Percentiles rank a stretch among this genome's conserved stretches.
These are phyloP conservation scores for Boloria euphrosyne DNA, from an alignment of 2,888 invertebrate species.

Conservation along the genomic window DNA sequence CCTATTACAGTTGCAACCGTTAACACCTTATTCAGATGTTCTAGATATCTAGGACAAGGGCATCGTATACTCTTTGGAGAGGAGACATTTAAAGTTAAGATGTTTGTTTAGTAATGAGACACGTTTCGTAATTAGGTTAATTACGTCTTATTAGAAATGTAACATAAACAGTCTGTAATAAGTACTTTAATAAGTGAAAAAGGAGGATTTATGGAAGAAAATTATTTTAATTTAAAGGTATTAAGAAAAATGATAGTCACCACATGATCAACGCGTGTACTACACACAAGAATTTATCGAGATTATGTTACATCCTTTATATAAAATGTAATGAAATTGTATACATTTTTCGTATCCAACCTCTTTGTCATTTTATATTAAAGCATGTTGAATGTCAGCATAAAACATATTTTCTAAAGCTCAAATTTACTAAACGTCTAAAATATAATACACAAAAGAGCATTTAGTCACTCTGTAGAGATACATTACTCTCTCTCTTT, in stretches of 20 bases:
- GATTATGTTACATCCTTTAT: neutral
- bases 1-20: too few species aligned
- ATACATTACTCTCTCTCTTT: neutral
- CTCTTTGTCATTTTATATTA: constrained; percentile 10
- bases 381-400: neutral
- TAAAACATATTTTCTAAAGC: neutral
- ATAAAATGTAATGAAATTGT: constrained; percentile 7
- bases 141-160: too few species aligned
- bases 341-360: neutral
- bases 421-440: neutral
- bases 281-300: neutral
- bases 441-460: too few species aligned
- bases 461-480: neutral
- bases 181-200: too few species aligned
- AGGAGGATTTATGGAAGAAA: too few species aligned
- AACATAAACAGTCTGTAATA: too few species aligned
- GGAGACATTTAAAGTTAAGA: too few species aligned
- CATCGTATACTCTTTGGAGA: too few species aligned
- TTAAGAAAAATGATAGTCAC: neutral
- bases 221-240: neutral
- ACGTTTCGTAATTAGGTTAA: too few species aligned
- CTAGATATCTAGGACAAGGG: too few species aligned
- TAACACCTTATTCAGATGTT: too few species aligned
- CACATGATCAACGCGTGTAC: constrained; percentile 5
- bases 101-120: too few species aligned